Percentiles rank a stretch among this genome's conserved stretches.
Conservation (phyloP, 2,888 invertebrate species). For the Anthrax anthrax region DNA sequence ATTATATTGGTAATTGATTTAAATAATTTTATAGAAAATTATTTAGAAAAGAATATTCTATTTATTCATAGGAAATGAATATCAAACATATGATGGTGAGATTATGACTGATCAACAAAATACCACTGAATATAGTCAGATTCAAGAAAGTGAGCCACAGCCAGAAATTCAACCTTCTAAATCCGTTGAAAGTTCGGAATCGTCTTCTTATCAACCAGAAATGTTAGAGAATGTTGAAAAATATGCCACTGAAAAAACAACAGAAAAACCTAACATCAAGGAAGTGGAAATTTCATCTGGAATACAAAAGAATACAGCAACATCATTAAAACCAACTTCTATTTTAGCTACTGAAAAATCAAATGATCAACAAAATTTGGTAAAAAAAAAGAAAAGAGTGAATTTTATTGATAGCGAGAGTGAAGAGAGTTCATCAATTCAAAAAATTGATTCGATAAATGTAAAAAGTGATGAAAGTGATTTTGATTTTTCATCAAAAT, state of each 20-base stretch:
- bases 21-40: too few species aligned
- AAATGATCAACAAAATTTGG: conserved; percentile 13
- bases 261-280: not conserved
- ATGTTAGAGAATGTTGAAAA: too few species aligned
- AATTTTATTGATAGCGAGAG: conserved; percentile 34
- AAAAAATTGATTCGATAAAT: conserved; percentile 11
- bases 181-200: too few species aligned
- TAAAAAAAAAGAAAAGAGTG: conserved; percentile 32
- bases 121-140: not conserved
- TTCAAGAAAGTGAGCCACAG: too few species aligned
- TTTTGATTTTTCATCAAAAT: conserved; percentile 31
- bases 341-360: conserved; percentile 23
- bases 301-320: not conserved
- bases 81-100: too few species aligned
- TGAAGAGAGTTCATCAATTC: conserved; percentile 26
- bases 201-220: too few species aligned
- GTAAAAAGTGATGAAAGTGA: conserved; percentile 27
- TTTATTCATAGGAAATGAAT: too few species aligned
- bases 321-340: conserved; percentile 12
- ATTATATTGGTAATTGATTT: too few species aligned
- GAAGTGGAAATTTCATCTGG: not conserved
- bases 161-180: too few species aligned
- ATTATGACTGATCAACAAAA: not conserved
- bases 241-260: not conserved
- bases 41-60: too few species aligned